A percentile compares a stretch with the other conserved stretches of the same genome.
Conservation (phyloP, 2,797 vertebrate species). For the Tinamus major region DNA sequence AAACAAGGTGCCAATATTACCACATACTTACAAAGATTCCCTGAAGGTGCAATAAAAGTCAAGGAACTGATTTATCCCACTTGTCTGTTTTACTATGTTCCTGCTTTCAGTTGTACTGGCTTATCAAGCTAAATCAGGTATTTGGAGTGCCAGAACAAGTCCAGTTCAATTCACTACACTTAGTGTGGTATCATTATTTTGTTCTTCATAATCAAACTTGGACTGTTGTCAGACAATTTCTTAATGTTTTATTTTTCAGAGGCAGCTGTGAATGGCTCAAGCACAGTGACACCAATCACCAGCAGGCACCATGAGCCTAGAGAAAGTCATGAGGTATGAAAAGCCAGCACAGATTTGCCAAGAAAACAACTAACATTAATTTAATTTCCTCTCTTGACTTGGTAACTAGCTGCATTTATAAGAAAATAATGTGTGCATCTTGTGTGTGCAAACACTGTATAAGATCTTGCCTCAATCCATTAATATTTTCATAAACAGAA, state of each 20-base stretch:
- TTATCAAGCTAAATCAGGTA: neutral
- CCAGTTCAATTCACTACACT: neutral
- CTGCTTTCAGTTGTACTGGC: neutral
- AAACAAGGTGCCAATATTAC: neutral
- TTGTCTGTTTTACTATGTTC: neutral
- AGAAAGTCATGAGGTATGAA: neutral
- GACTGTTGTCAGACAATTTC: neutral
- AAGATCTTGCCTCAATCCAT: fast-evolving
- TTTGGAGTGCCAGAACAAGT: neutral
- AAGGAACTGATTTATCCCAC: neutral
- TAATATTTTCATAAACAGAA: neutral
- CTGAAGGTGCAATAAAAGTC: neutral
- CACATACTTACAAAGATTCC: neutral
- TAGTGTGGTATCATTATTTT: neutral
- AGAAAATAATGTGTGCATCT: fast-evolving
- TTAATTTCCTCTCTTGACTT: neutral
- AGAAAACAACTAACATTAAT: neutral
- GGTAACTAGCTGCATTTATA: neutral
- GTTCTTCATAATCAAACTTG: neutral
- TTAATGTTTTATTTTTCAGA: neutral
- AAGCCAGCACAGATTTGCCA: neutral
- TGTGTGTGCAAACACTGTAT: neutral
- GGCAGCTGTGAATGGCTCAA: neutral
- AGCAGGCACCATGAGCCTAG: neutral
- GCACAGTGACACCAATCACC: neutral